phyloP scores from a whole-genome alignment of 2,888 invertebrate genomes.

The Diploptera punctata region DNA sequence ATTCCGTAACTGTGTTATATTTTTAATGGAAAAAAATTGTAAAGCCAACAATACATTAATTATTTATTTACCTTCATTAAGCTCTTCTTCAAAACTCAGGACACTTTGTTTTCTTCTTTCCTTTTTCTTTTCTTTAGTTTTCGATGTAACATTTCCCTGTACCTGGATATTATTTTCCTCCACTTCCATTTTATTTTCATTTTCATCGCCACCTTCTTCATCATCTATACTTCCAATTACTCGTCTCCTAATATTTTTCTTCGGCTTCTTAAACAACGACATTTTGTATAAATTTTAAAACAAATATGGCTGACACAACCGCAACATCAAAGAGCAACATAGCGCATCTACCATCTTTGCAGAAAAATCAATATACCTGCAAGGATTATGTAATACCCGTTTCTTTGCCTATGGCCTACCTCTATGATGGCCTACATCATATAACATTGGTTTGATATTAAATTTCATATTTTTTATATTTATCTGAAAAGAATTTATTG shows the following conservation, averaged over 20 bases:
- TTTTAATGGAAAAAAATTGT: no score
- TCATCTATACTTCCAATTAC: constrained; percentile 43
- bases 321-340: background rate
- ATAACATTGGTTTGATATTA: no score
- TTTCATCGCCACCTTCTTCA: constrained; percentile 46
- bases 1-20: no score
- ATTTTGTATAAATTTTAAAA: constrained; percentile 55
- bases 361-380: no score
- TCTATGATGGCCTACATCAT: no score
- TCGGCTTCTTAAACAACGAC: constrained; percentile 89
- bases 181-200: constrained; percentile 45
- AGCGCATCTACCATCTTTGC: background rate
- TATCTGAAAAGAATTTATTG: no score
- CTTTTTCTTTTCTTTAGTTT: constrained; percentile 53
- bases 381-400: background rate
- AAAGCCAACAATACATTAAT: no score
- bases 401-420: no score
- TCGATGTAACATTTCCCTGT: constrained; percentile 39
- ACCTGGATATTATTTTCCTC: constrained; percentile 42
- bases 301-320: constrained; percentile 8
- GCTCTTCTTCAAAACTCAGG: constrained; percentile 74
- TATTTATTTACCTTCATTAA: constrained; percentile 68
- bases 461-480: no score
- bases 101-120: constrained; percentile 58
- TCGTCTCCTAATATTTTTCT: constrained; percentile 72